phyloP scores from a whole-genome alignment of 1,140 invertebrate species.

The Macrotrachela quadricornifera region DNA sequence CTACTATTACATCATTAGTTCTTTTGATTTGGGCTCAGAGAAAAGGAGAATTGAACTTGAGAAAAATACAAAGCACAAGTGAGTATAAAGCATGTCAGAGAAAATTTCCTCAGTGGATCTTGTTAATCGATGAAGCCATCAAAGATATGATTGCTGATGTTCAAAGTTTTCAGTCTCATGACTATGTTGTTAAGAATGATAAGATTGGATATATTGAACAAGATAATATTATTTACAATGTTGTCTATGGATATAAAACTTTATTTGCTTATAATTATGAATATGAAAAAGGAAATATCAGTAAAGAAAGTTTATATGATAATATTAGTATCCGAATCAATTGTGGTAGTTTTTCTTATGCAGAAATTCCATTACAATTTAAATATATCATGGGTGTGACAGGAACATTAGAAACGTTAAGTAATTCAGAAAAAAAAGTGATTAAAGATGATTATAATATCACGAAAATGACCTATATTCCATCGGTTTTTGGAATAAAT shows the following conservation, averaged over 20 bases:
- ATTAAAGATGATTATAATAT: too few species aligned
- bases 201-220: not conserved
- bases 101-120: not conserved
- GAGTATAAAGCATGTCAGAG: not conserved
- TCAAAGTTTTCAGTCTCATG: not conserved
- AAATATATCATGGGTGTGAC: not conserved
- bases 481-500: not conserved
- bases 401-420: not conserved
- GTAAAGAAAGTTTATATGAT: not conserved
- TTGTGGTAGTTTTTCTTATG: too few species aligned
- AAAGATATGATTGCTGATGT: not conserved
- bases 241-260: not conserved
- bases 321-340: not conserved
- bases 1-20: not conserved
- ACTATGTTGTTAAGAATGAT: not conserved
- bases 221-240: not conserved
- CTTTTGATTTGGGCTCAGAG: not conserved
- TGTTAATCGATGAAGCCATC: not conserved
- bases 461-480: too few species aligned
- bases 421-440: too few species aligned
- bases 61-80: not conserved
- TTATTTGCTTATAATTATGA: not conserved
- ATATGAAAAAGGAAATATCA: not conserved
- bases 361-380: not conserved
- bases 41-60: not conserved